Percentiles rank a stretch among this genome's conserved stretches.
Conservation (phyloP, 2,113 vertebrate species). For the Pristiophorus japonicus region DNA sequence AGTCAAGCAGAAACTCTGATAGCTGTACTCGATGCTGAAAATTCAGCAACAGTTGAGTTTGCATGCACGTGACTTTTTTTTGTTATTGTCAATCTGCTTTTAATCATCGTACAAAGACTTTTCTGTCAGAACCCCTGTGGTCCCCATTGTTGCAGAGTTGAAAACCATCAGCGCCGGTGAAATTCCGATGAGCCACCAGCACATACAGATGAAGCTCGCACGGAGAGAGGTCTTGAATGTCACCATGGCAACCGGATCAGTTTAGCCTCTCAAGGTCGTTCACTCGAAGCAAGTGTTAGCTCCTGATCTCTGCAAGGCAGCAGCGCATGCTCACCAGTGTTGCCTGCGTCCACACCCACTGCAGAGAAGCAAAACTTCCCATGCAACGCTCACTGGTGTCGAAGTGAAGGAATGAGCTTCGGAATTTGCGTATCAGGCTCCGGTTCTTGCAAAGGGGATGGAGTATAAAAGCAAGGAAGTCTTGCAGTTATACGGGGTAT, state of each 20-base stretch:
- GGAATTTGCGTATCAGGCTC: background rate
- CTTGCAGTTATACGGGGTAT: too few relatives aligned
- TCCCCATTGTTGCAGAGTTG: background rate
- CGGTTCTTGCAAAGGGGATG: too few relatives aligned
- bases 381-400: background rate
- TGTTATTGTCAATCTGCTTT: slow-evolving; percentile 1
- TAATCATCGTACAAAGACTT: background rate
- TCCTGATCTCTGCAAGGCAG: background rate
- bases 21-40: background rate
- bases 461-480: too few relatives aligned
- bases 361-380: background rate
- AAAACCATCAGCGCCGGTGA: background rate
- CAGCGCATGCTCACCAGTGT: background rate
- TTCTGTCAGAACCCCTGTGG: background rate
- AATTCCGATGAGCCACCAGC: background rate
- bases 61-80: background rate
- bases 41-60: background rate
- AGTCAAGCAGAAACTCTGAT: background rate
- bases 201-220: background rate
- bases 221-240: slow-evolving; percentile 2
- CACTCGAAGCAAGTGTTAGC: background rate
- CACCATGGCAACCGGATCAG: slow-evolving; percentile 10
- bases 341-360: background rate
- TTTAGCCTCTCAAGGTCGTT: slow-evolving; percentile 23
- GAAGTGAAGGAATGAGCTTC: background rate